Base-by-base conservation (phyloP, 2,888 invertebrate genomes). In the Dromius quadrimaculatus region DNA sequence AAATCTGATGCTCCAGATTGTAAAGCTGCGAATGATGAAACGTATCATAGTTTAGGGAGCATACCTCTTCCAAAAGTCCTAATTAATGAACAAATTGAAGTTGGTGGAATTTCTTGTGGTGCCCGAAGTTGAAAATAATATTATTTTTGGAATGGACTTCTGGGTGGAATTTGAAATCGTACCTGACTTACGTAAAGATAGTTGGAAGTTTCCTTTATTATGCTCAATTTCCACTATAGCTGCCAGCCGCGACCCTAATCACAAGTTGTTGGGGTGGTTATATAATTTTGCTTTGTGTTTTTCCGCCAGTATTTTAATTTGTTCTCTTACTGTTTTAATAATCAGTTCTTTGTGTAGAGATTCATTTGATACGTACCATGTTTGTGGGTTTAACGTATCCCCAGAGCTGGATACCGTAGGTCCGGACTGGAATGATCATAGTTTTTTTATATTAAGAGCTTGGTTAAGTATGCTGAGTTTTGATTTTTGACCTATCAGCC, bases 401-500 rank as follows among this genome's bases (percentile, higher is more conserved):
- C 23, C 54, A 20, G n/a, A 54, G 23, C 54, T 54, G 54, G 22
- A 54, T 54, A 2, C 54, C 54, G 13, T 54, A 54, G 19, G 54
- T 54, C 54, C 54, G 22, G 23, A 54, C 13, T 13, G 54, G 54
- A n/a, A 23, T 54, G 8, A 54, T 20, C 9, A 13, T 54, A 8
- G 28, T 13, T 54, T 54, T n/a, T 54, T 3, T 54, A 54, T 2
- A 54, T 23, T 1, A 54, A 22, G 2, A 54, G 13, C 20, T 54
- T 54, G 20, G n/a, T 54, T 54, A 8, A 28, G 8, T 28, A n/a
- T n/a, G n/a, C n/a, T n/a, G n/a, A n/a, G n/a, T n/a, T n/a, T n/a
- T n/a, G n/a, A n/a, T n/a, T n/a, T n/a, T n/a, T n/a, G n/a, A n/a
- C n/a, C n/a, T n/a, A n/a, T n/a, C n/a, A n/a, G n/a, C n/a, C n/a